These are phyloP conservation scores for Galeruca laticollis DNA, from an alignment of 2,888 invertebrate species.

Conservation along the genomic window DNA sequence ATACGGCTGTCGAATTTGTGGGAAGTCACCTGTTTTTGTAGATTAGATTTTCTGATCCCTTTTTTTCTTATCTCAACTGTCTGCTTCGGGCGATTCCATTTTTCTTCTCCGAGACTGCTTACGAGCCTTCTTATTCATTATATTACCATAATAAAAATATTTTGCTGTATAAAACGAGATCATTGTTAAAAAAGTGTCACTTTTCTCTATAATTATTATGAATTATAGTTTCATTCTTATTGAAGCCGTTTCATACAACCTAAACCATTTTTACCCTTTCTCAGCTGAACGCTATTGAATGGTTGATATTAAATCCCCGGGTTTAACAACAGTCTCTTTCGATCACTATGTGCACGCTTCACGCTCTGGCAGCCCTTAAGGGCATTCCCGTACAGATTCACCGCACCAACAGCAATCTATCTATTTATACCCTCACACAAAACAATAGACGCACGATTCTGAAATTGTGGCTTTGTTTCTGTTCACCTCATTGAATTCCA, in stretches of 20 bases:
- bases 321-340: conserved; percentile 2
- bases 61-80: too few relatives aligned
- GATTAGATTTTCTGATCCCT: too few relatives aligned
- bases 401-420: conserved; percentile 2
- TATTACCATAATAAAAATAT: too few relatives aligned
- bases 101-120: too few relatives aligned
- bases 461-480: conserved; percentile 48
- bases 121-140: too few relatives aligned
- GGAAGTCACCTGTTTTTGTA: too few relatives aligned
- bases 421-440: conserved; percentile 26
- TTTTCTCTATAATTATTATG: neutral
- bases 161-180: too few relatives aligned
- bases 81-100: too few relatives aligned
- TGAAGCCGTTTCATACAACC: too few relatives aligned
- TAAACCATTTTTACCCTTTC: conserved; percentile 8
- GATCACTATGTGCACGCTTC: conserved; percentile 13
- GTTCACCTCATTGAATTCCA: conserved; percentile 49
- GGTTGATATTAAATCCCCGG: conserved; percentile 18
- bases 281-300: conserved; percentile 1
- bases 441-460: conserved; percentile 43
- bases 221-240: neutral
- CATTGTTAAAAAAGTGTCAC: too few relatives aligned
- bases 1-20: too few relatives aligned
- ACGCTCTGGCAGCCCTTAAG: conserved; percentile 18
- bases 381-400: conserved; percentile 5